Evolutionary conservation across 2,888 invertebrate genomes (phyloP).

Genomic region (Cataglyphis rosenhaueri): DNA sequence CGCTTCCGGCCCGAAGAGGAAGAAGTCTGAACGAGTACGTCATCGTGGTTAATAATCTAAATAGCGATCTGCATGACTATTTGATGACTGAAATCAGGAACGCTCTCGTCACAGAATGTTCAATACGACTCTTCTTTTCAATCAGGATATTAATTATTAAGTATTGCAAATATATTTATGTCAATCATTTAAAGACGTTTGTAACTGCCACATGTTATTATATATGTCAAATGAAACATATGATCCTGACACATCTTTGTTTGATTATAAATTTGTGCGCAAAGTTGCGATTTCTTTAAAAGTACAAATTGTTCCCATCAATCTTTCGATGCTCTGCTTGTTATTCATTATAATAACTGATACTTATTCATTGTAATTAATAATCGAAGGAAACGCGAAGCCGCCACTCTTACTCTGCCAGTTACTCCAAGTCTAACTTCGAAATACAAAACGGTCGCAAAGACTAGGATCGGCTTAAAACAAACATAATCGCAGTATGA

Average conservation of each 20-base stretch:
- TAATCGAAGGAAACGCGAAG: not conserved
- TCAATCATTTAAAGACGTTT: not conserved
- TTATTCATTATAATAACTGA: not conserved
- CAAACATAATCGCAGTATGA: not conserved
- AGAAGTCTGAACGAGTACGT: not conserved
- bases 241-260: not conserved
- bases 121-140: not conserved
- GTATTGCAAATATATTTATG: not conserved
- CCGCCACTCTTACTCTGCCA: slow-evolving; percentile 1
- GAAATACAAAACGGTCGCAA: slow-evolving; percentile 18
- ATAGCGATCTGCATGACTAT: slow-evolving; percentile 3
- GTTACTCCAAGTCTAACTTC: slow-evolving; percentile 74
- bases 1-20: slow-evolving; percentile 6
- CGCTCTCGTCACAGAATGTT: not conserved
- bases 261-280: not conserved
- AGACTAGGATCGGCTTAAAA: not conserved
- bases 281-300: not conserved
- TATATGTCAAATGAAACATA: not conserved
- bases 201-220: not conserved
- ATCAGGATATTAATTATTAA: not conserved
- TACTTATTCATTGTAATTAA: not conserved
- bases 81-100: not conserved
- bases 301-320: not conserved
- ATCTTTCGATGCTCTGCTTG: not conserved
- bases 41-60: slow-evolving; percentile 15